Conservation (phyloP, 2,888 invertebrate genomes). For the Drosophila putrida region DNA sequence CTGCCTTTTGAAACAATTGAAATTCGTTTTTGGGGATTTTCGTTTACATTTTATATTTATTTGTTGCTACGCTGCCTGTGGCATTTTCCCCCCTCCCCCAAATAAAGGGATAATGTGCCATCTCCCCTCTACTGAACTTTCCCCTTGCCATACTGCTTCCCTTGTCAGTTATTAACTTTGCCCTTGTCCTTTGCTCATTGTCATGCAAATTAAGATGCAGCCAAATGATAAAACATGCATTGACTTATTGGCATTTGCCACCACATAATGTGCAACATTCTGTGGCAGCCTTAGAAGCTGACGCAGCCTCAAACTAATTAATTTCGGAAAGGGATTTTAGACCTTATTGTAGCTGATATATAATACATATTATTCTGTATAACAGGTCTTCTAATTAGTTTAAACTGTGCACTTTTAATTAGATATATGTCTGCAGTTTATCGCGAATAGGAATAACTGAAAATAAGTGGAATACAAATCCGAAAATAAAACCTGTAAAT, state of each 20-base stretch:
- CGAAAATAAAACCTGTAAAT: not conserved
- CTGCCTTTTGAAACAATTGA: conserved; percentile 70
- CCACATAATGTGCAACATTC: conserved; percentile 1
- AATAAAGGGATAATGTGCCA: conserved; percentile 43
- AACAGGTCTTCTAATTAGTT: no score
- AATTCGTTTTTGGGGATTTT: conserved; percentile 61
- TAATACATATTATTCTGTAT: no score
- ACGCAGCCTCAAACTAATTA: conserved; percentile 6
- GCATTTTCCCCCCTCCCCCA: conserved; percentile 5
- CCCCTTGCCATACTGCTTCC: not conserved
- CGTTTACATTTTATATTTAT: conserved; percentile 27
- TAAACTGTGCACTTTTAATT: no score
- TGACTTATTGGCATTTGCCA: conserved; percentile 40
- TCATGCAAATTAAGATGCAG: conserved; percentile 69
- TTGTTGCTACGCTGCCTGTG: conserved; percentile 34
- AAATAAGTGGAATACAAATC: no score
- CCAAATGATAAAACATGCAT: conserved; percentile 49
- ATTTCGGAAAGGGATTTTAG: not conserved
- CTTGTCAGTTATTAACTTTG: conserved; percentile 5
- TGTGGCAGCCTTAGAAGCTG: not conserved
- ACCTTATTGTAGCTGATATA: not conserved
- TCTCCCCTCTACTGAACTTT: conserved; percentile 11
- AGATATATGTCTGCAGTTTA: no score
- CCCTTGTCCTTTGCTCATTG: conserved; percentile 36
- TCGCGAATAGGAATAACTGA: no score